A percentile compares a stretch with the other conserved stretches of the same genome.
These are phyloP conservation scores for Chitala chitala DNA, from an alignment of 2,113 vertebrate genomes.

Conservation along the genomic window DNA sequence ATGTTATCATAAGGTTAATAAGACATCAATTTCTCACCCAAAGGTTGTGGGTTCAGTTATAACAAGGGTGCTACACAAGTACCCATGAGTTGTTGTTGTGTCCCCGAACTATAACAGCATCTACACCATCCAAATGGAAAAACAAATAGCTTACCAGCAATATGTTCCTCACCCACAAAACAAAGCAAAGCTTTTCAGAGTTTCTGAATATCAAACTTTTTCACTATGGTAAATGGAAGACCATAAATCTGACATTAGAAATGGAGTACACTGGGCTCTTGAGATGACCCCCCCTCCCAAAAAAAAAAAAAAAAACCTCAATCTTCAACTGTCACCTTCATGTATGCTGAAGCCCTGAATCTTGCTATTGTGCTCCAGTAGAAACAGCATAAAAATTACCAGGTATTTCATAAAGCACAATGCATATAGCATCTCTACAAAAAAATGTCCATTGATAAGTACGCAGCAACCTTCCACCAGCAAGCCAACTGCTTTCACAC, in stretches of 20 bases:
- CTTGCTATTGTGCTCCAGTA: no score
- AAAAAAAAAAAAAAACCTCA: background rate
- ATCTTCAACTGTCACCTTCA: background rate
- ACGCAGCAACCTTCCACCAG: no score
- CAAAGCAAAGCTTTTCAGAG: no score
- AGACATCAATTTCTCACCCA: background rate
- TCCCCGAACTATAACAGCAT: background rate
- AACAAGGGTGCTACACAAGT: background rate
- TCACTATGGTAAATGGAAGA: conserved; percentile 10
- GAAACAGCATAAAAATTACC: no score
- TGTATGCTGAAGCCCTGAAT: no score
- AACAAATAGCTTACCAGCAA: background rate
- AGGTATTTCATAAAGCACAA: no score
- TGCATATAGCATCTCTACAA: no score
- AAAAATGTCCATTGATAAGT: no score
- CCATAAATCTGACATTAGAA: conserved; percentile 4
- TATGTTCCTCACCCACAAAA: background rate
- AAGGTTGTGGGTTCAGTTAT: background rate
- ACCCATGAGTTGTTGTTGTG: background rate
- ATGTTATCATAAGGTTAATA: no score
- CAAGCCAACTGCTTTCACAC: no score
- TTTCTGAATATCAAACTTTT: background rate
- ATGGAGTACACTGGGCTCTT: background rate
- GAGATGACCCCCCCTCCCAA: background rate
- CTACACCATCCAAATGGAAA: background rate